Percentiles rank a stretch among this genome's conserved stretches.
phyloP scores from a whole-genome alignment of 2,888 invertebrate genomes.

The Lasius fuliginosus region DNA sequence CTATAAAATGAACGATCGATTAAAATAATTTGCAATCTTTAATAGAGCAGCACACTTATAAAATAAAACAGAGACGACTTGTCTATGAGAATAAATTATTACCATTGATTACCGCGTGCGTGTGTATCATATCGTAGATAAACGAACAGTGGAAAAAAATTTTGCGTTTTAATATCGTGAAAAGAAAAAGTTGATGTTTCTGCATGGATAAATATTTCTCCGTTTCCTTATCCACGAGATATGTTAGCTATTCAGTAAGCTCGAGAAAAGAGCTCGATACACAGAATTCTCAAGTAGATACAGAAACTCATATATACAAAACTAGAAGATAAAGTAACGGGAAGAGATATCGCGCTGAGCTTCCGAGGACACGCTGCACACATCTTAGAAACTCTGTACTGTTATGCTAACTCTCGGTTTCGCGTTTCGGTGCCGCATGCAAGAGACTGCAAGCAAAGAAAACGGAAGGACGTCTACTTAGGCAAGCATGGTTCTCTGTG shows the following conservation, averaged over 20 bases:
- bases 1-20: not conserved
- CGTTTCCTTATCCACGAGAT: slow-evolving; percentile 25
- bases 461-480: not conserved
- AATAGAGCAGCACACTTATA: not conserved
- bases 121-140: not conserved
- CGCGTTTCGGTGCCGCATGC: not conserved
- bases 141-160: not conserved
- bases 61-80: not conserved
- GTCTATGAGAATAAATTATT: not conserved
- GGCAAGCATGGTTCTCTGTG: not conserved
- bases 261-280: not conserved
- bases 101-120: not conserved
- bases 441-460: slow-evolving; percentile 1
- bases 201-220: slow-evolving; percentile 11
- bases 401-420: slow-evolving; percentile 4
- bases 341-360: slow-evolving; percentile 13
- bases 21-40: not conserved
- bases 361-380: not conserved
- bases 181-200: not conserved
- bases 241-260: slow-evolving; percentile 21
- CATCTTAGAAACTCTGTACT: slow-evolving; percentile 7
- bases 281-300: slow-evolving; percentile 12
- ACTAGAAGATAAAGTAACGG: slow-evolving; percentile 12
- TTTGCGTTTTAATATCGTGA: not conserved
- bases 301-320: not conserved